Conservation (phyloP, 2,888 invertebrate species). For the Eretmocerus hayati region DNA sequence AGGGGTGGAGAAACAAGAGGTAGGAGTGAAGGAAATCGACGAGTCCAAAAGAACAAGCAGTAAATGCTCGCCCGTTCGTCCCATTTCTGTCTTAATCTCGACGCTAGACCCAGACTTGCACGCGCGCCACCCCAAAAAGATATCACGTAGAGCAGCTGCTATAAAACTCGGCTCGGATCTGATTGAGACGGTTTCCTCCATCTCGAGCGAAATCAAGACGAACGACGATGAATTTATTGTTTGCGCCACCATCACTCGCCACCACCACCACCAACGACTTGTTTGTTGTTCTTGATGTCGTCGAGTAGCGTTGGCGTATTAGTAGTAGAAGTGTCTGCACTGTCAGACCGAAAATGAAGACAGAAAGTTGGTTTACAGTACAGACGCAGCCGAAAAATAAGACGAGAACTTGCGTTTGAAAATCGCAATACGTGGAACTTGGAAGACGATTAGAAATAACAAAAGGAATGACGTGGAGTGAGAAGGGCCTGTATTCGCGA, state of each 20-base stretch:
- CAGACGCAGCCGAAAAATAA: no score
- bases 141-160: slow-evolving; percentile 13
- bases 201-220: neutral
- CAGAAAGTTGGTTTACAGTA: slow-evolving; percentile 4
- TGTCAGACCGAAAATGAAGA: slow-evolving; percentile 16
- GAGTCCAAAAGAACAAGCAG: no score
- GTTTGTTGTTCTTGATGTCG: no score
- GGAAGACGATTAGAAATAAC: no score
- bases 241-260: neutral
- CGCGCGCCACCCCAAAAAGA: neutral
- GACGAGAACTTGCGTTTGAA: no score
- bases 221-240: neutral
- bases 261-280: no score
- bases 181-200: slow-evolving; percentile 4
- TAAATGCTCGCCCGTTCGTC: neutral
- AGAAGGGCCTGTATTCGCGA: no score
- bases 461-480: no score
- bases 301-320: no score
- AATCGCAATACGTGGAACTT: no score
- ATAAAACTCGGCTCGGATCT: slow-evolving; percentile 12
- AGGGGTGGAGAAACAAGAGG: no score
- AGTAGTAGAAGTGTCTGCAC: slow-evolving; percentile 5
- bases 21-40: no score
- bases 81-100: neutral
- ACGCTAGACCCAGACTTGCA: neutral